Evolutionary conservation across 2,797 vertebrate genomes (phyloP).

Genomic region (Neosilurus mollespiculum): DNA sequence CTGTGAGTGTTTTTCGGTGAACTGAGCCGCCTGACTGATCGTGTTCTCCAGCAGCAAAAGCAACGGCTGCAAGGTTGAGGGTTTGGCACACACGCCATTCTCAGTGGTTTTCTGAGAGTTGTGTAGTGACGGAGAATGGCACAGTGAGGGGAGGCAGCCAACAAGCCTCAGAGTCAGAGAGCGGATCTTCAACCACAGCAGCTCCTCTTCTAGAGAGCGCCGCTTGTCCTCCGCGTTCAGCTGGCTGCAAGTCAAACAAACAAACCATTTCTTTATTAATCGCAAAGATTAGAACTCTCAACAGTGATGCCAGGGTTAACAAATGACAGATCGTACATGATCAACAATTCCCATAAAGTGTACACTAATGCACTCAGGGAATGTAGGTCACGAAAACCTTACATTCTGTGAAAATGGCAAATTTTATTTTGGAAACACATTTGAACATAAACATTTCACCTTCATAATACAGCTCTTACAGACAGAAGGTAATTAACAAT

Average conservation of each 20-base stretch:
- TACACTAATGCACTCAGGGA: neutral
- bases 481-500: no score
- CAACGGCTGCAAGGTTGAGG: conserved; percentile 73
- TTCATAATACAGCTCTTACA: no score
- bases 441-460: no score
- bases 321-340: neutral
- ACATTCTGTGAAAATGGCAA: neutral
- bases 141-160: conserved; percentile 76
- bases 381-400: neutral
- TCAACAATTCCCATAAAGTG: neutral
- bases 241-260: conserved; percentile 67
- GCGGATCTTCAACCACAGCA: conserved; percentile 86
- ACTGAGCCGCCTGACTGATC: conserved; percentile 77
- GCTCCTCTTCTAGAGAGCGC: conserved; percentile 88
- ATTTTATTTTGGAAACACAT: no score
- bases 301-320: neutral
- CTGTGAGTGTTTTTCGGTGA: conserved; percentile 72
- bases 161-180: conserved; percentile 88
- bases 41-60: conserved; percentile 81
- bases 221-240: conserved; percentile 83
- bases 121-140: conserved; percentile 75
- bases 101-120: conserved; percentile 85
- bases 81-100: conserved; percentile 86
- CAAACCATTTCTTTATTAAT: neutral
- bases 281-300: neutral